phyloP scores from a whole-genome alignment of 1,140 invertebrate species.

The Cydia strobilella region DNA sequence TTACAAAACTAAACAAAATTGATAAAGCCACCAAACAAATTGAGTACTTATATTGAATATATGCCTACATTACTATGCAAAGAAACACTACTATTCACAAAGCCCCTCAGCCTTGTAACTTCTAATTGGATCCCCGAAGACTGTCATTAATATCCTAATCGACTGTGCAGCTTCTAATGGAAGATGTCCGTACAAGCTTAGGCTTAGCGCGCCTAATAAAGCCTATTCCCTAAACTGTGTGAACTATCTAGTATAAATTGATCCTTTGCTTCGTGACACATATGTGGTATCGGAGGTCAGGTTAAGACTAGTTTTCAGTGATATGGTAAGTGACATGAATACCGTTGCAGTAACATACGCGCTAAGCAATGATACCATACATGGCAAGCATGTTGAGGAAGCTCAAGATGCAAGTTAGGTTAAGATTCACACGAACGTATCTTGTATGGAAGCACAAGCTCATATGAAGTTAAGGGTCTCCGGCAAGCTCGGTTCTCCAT shows the following conservation, averaged over 20 bases:
- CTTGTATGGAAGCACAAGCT: too few relatives aligned
- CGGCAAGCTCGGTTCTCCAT: too few relatives aligned
- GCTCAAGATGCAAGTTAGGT: not conserved
- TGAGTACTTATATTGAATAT: too few relatives aligned
- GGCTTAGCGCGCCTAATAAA: not conserved
- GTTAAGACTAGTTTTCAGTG: not conserved
- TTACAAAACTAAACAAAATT: too few relatives aligned
- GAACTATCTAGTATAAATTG: not conserved
- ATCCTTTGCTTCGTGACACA: not conserved
- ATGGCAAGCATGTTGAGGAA: not conserved
- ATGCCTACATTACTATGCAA: not conserved
- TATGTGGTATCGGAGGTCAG: not conserved
- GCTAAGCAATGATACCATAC: not conserved
- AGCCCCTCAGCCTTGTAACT: slow-evolving; percentile 18
- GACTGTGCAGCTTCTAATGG: slow-evolving; percentile 16
- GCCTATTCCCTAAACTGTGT: not conserved
- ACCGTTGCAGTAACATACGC: not conserved
- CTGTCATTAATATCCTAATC: slow-evolving; percentile 46
- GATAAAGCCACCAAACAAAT: too few relatives aligned
- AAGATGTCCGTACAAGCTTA: slow-evolving; percentile 24
- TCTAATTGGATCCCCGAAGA: slow-evolving; percentile 47
- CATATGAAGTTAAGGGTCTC: too few relatives aligned
- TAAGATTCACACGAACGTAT: not conserved
- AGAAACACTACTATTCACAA: not conserved
- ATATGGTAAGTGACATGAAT: not conserved